Evolutionary conservation across 1,140 invertebrate species (phyloP), one percentile per base, ranked within the genome.

Genomic region (Leptopilina boulardi): DNA sequence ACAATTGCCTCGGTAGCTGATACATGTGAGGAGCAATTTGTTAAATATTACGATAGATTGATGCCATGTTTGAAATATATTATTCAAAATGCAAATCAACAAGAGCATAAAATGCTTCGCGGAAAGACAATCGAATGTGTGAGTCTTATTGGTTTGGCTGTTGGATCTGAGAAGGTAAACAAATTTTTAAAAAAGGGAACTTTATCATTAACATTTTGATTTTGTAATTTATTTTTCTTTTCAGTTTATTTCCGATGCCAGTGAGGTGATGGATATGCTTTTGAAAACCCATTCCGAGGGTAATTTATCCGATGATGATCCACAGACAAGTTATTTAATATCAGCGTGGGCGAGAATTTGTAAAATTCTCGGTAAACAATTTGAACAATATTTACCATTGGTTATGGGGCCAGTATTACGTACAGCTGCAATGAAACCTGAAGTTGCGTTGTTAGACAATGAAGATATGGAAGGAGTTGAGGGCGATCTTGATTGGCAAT

Each of bases 1-100:
- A 99, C 99, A 9, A 97, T 99, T 71, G 98, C 99, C 8, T 99
- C 98, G 5, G 96, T 99, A 8, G 99, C 99, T n/a, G 99, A 99
- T 89, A 99, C 98, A 0, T 96, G 97, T 5, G 98, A 99, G 89
- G 97, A 99, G 85, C 97, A 99, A 85, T 99, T 99, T 90, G 93
- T 96, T 34, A 89, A 91, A 26, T 96, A 96, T 87, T 97, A 96
- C 80, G 82, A 84, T 15, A 82, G 80, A 79, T 75, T 99, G 79
- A 98, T 99, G 95, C 98, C 98, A 0, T 98, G 96, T 87, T 92
- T 99, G 30, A 99, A 99, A 89, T 99, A 97, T 86, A 99, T 99
- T 54, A 98, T 99, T 82, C 94, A 97, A 87, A 97, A 99, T 91
- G 98, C 98, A 3, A 97, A 94, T 78, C 94, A 94, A 1, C 93